phyloP scores from a whole-genome alignment of 2,888 invertebrate genomes.

The Zootermopsis nevadensis region DNA sequence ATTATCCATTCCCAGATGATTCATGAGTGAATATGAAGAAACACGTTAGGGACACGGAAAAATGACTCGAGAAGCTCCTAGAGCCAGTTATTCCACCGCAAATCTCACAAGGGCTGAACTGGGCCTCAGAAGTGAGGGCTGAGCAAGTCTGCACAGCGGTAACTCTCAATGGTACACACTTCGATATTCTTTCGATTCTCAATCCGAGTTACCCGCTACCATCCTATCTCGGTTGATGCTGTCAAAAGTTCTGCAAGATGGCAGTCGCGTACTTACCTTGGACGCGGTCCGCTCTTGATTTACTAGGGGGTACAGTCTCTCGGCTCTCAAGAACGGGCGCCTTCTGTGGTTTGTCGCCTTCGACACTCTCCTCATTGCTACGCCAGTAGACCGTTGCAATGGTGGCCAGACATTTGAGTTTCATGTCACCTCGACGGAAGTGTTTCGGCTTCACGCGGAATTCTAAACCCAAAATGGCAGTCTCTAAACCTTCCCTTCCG shows the following conservation, averaged over 20 bases:
- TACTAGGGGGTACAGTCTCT: slow-evolving; percentile 64
- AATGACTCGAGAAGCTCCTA: too few species aligned
- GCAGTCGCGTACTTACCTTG: slow-evolving; percentile 70
- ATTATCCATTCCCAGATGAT: too few species aligned
- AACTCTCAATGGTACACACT: too few species aligned
- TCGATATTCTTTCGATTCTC: too few species aligned
- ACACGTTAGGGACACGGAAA: too few species aligned
- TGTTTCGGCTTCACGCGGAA: slow-evolving; percentile 84
- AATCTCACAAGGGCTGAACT: too few species aligned
- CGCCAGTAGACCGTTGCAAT: slow-evolving; percentile 89
- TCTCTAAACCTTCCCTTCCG: slow-evolving; percentile 77
- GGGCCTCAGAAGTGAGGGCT: too few species aligned
- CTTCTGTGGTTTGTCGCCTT: slow-evolving; percentile 77
- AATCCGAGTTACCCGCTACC: too few species aligned
- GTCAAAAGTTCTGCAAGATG: background rate
- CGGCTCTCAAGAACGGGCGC: slow-evolving; percentile 82
- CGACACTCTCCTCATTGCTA: slow-evolving; percentile 89
- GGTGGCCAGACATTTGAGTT: slow-evolving; percentile 89
- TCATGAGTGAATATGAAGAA: too few species aligned
- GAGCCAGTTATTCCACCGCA: too few species aligned
- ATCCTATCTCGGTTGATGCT: too few species aligned
- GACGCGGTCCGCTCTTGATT: slow-evolving; percentile 80
- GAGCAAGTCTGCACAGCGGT: too few species aligned
- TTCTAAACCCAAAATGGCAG: slow-evolving; percentile 80
- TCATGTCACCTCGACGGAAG: slow-evolving; percentile 84